Percentiles rank a stretch among this genome's conserved stretches.
These are phyloP conservation scores for Helleia helle DNA, from an alignment of 2,888 invertebrate genomes.

Conservation along the genomic window DNA sequence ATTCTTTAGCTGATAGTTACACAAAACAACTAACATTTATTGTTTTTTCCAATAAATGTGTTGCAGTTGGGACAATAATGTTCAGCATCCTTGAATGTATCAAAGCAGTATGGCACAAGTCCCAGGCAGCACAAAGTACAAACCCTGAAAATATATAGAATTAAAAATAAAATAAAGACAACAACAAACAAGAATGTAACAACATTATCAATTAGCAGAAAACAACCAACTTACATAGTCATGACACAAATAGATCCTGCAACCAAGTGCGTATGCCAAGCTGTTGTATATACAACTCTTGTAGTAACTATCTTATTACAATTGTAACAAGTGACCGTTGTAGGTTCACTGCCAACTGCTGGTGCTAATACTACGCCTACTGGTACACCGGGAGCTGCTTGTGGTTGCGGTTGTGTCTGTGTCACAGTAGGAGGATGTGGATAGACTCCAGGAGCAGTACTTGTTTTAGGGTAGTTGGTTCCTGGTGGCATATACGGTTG, in stretches of 20 bases:
- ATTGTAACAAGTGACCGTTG: conserved; percentile 59
- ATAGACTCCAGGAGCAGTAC: conserved; percentile 56
- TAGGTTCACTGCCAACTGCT: conserved; percentile 58
- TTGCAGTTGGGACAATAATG: conserved; percentile 68
- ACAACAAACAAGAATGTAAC: background rate
- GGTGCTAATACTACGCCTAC: conserved; percentile 51
- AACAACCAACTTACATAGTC: conserved; percentile 49
- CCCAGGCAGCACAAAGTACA: conserved; percentile 66
- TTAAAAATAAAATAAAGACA: background rate
- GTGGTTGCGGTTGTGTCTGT: conserved; percentile 37
- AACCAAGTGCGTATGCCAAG: conserved; percentile 65
- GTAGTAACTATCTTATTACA: conserved; percentile 62
- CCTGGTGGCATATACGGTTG: conserved; percentile 24
- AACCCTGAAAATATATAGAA: conserved; percentile 40
- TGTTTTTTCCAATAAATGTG: conserved; percentile 61
- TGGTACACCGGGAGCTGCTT: conserved; percentile 32
- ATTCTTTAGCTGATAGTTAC: background rate
- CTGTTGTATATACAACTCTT: conserved; percentile 61
- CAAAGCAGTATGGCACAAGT: conserved; percentile 63
- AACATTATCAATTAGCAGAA: background rate
- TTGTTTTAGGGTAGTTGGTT: conserved; percentile 43
- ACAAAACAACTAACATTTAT: conserved; percentile 42
- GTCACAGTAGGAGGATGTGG: conserved; percentile 50
- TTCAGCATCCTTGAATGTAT: conserved; percentile 66
- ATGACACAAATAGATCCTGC: conserved; percentile 62